Conservation (phyloP, 2,888 invertebrate genomes). For the Epinotia demarniana region DNA sequence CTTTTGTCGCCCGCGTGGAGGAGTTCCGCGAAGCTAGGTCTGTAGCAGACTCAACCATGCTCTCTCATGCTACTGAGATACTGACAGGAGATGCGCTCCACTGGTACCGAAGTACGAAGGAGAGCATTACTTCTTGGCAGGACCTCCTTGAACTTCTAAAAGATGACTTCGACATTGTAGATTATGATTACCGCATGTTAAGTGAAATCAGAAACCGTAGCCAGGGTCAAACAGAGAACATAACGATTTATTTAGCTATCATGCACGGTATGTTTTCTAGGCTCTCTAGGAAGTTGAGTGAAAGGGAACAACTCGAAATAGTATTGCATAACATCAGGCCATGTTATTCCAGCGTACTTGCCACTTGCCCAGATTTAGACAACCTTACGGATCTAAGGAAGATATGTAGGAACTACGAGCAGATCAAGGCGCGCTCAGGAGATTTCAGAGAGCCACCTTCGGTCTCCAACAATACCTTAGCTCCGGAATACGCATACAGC, state of each 20-base stretch:
- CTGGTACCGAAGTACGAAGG: constrained; percentile 12
- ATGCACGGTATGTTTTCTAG: too few relatives aligned
- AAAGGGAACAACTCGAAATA: too few relatives aligned
- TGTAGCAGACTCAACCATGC: not conserved
- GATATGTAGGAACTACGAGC: too few relatives aligned
- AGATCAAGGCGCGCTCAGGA: too few relatives aligned
- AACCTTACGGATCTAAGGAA: too few relatives aligned
- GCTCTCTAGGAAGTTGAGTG: too few relatives aligned
- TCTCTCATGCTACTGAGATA: not conserved
- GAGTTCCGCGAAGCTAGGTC: not conserved
- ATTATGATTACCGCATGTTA: not conserved
- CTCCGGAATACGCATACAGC: too few relatives aligned
- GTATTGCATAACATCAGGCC: too few relatives aligned
- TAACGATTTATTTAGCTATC: constrained; percentile 43
- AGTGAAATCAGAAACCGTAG: not conserved
- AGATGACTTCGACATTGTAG: not conserved
- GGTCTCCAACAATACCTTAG: too few relatives aligned
- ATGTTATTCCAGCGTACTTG: too few relatives aligned
- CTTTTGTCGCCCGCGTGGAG: not conserved
- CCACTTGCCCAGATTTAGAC: too few relatives aligned
- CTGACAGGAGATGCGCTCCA: constrained; percentile 1
- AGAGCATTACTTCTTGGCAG: not conserved
- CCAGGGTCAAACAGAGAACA: constrained; percentile 1
- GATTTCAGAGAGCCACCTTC: too few relatives aligned
- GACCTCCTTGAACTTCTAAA: not conserved